These are phyloP conservation scores for Pegoplata infirma DNA, from an alignment of 2,888 invertebrate genomes.

Conservation along the genomic window DNA sequence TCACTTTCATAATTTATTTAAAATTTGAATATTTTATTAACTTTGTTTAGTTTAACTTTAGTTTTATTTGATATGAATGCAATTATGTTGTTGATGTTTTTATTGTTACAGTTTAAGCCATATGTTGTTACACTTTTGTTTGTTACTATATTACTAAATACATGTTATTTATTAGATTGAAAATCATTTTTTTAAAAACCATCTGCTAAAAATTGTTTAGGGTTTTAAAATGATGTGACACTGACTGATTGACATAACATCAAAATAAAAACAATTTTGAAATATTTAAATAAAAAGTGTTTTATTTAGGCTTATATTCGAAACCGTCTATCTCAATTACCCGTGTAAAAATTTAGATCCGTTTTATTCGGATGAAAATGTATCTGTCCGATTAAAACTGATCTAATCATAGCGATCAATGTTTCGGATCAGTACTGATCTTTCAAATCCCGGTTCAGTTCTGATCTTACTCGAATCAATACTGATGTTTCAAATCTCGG, in stretches of 20 bases:
- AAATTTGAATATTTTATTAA: not conserved
- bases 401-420: too few relatives aligned
- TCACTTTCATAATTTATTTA: not conserved
- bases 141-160: too few relatives aligned
- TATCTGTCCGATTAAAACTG: too few relatives aligned
- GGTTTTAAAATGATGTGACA: slow-evolving; percentile 28
- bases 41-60: not conserved
- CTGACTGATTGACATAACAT: slow-evolving; percentile 36
- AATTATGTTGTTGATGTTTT: not conserved
- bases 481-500: too few relatives aligned
- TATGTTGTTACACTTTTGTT: not conserved
- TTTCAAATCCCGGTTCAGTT: too few relatives aligned
- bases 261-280: not conserved
- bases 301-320: too few relatives aligned
- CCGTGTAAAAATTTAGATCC: too few relatives aligned
- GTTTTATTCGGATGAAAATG: too few relatives aligned
- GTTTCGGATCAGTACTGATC: too few relatives aligned
- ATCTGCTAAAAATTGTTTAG: slow-evolving; percentile 28
- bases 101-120: not conserved
- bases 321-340: too few relatives aligned
- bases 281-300: too few relatives aligned
- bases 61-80: not conserved
- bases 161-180: not conserved
- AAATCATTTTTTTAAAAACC: slow-evolving; percentile 15
- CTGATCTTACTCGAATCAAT: too few relatives aligned